These are phyloP conservation scores for Molossus alvarezi DNA, from an alignment of 2,797 vertebrate genomes.

Conservation along the genomic window DNA sequence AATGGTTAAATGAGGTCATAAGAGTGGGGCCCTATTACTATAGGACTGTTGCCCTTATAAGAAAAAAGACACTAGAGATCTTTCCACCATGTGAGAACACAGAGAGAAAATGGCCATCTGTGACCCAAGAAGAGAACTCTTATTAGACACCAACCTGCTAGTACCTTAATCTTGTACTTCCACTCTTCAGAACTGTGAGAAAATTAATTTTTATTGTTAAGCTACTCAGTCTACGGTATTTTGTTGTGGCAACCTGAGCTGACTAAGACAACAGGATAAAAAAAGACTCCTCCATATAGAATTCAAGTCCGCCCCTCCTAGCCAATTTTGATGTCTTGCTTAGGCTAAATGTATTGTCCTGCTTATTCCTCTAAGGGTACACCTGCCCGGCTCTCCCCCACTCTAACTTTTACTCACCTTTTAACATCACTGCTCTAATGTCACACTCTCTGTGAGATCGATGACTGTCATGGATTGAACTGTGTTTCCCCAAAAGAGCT, in stretches of 20 bases:
- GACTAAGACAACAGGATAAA: constrained; percentile 13
- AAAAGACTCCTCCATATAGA: background rate
- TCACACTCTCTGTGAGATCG: background rate
- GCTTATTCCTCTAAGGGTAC: background rate
- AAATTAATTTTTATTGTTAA: constrained; percentile 6
- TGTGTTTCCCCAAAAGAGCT: background rate
- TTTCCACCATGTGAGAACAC: background rate
- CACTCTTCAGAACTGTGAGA: background rate
- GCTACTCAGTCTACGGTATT: background rate
- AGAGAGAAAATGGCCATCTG: background rate
- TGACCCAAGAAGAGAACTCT: background rate
- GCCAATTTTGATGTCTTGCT: background rate
- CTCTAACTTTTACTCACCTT: background rate
- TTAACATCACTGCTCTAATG: background rate
- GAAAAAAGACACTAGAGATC: background rate
- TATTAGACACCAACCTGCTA: background rate
- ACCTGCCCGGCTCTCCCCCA: background rate
- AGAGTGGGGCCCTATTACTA: background rate
- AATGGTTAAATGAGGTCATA: background rate
- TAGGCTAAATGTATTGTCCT: background rate
- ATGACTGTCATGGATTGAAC: background rate
- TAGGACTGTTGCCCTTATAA: background rate
- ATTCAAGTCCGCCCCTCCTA: background rate
- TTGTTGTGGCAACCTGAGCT: background rate
- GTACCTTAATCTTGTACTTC: background rate